Conservation (phyloP, 1,140 invertebrate genomes). For the Drosophila nannoptera region DNA sequence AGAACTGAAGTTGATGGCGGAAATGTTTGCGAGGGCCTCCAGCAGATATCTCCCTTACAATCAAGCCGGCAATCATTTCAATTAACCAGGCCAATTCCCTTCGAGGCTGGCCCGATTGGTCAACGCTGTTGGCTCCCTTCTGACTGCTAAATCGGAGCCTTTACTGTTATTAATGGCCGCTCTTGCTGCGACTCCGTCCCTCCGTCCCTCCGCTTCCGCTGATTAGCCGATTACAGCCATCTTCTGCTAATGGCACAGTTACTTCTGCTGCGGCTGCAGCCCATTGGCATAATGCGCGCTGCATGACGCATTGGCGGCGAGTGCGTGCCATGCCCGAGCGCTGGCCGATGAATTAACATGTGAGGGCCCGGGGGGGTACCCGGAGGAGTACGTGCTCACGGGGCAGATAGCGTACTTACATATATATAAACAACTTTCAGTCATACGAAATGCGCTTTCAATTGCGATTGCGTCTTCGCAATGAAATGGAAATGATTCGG, state of each 20-base stretch:
- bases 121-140: too few species aligned
- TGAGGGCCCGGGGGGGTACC: background rate
- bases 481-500: conserved; percentile 42
- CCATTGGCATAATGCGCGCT: conserved; percentile 26
- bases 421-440: conserved; percentile 52
- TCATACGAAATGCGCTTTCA: conserved; percentile 71
- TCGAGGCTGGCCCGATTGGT: too few species aligned
- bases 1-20: too few species aligned
- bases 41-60: too few species aligned
- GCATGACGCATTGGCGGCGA: background rate
- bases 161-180: too few species aligned
- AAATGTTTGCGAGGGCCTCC: too few species aligned
- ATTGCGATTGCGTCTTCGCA: conserved; percentile 54
- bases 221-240: background rate
- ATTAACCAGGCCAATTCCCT: too few species aligned
- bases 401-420: conserved; percentile 35
- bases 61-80: too few species aligned
- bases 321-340: background rate
- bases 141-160: too few species aligned
- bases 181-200: too few species aligned
- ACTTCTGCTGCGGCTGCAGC: conserved; percentile 9
- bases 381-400: conserved; percentile 18
- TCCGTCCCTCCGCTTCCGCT: background rate
- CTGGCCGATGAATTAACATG: background rate
- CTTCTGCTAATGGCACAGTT: too few species aligned